Evolutionary conservation across 30 jellyfish, hydroid and myxozoan genomes (phyloP).

Genomic region (Hydractinia echinata): DNA sequence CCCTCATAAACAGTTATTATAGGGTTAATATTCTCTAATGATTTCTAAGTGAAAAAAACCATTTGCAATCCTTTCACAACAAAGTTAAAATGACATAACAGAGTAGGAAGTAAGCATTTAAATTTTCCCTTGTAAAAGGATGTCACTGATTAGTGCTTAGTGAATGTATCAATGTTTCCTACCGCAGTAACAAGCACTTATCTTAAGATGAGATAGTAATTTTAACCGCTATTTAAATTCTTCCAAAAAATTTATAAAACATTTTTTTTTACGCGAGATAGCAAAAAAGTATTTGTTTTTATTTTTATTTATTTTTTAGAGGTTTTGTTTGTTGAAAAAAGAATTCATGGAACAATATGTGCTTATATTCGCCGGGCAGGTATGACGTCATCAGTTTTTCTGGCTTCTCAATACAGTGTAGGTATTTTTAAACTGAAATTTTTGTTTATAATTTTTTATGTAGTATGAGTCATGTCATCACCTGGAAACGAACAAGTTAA

Average conservation of each 20-base stretch:
- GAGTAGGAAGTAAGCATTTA: too few species aligned
- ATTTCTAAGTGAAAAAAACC: too few species aligned
- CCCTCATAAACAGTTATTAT: too few species aligned
- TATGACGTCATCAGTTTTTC: neutral
- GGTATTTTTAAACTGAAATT: neutral
- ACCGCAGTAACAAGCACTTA: too few species aligned
- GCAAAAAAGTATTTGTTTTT: conserved; percentile 10
- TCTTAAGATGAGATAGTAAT: too few species aligned
- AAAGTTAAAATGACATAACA: too few species aligned
- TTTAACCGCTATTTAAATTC: too few species aligned
- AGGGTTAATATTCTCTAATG: too few species aligned
- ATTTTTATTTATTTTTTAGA: conserved; percentile 28
- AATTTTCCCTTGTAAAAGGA: neutral
- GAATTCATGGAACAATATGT: conserved; percentile 91
- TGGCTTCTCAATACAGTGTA: neutral
- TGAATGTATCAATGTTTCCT: neutral
- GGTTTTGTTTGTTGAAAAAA: conserved; percentile 86
- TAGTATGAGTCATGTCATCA: conserved; percentile 92
- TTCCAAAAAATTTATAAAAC: too few species aligned
- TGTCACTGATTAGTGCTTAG: neutral
- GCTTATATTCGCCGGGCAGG: conserved; percentile 83
- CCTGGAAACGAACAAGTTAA: conserved; percentile 82
- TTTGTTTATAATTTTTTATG: neutral
- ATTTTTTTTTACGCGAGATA: too few species aligned
- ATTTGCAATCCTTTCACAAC: too few species aligned